Evolutionary conservation across 2,797 vertebrate species (phyloP), one percentile per base, ranked within the genome.

Genomic region (Neosilurus mollespiculum): DNA sequence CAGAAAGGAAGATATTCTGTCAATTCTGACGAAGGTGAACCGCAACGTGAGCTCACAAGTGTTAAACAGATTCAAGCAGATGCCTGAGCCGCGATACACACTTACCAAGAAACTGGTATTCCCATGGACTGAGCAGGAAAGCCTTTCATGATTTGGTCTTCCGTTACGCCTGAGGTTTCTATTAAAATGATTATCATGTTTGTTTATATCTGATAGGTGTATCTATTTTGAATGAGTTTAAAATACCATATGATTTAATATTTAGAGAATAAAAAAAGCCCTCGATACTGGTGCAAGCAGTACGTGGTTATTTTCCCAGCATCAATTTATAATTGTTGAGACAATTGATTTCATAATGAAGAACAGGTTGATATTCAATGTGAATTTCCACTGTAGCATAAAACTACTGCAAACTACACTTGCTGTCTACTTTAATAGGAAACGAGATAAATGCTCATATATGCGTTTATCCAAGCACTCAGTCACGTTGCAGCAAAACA

Each of bases 51-150:
- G 95, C 88, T 82, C 0, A 6, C 91, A 90, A 82, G 87, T 73
- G 0, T 90, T 92, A 64, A 59, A 0, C 0, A 67, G 2, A 0
- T 78, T 65, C 12, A 96, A 94, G 66, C 95, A 96, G 89, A 96
- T 96, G 95, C 95, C 96, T 0, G 93, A 96, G 80, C 96, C 95
- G 4, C 93, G 90, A 65, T 94, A 95, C 83, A 96, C 95, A 0
- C 83, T 96, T 61, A 92, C 90, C 26, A 96, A 94, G 86, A 95
- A 91, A 61, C 91, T 96, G 20, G 59, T 93, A 82, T 93, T 96
- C 61, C 89, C 11, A 51, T 87, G 71, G 75, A 85, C 83, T 89
- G 77, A 83, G 53, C 16, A 34, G 15, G 53, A 67, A 77, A 20
- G 10, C 8, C 14, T 43, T 18, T 20, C 15, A 11, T 22, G 15